Evolutionary conservation across 1,140 invertebrate species (phyloP), one percentile per base, ranked within the genome.

Genomic region (Triops cancriformis): DNA sequence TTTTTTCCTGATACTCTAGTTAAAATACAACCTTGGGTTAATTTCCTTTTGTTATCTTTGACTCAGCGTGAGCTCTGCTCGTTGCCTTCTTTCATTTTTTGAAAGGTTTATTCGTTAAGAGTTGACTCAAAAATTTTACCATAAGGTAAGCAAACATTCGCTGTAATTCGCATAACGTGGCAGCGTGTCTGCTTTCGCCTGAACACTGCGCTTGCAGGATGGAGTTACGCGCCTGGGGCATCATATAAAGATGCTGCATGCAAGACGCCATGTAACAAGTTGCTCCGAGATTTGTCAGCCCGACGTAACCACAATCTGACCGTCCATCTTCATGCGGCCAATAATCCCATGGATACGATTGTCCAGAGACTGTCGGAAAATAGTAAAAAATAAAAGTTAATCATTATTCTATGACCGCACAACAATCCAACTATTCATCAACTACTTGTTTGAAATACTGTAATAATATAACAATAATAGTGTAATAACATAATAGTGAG

Each of bases 221-320:
- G 0, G 94, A 92, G 41, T 91, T 88, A 76, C 96, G 86, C 0
- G 94, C 93, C 82, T 94, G 92, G 6, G 95, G 95, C 73, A 88
- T 86, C 87, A 88, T 88, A 79, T 85, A 88, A 37, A 98, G 84
- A 85, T 97, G 96, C 83, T 98, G 96, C 89, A 98, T 95, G 83
- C 94, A 97, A 26, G 95, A 95, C 3, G 96, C 96, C 94, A 98
- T 96, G 84, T 98, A 98, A 84, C 96, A 98, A 0, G 96, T 98
- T 14, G 96, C 96, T 26, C 96, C 96, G 6, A 98, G 85, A 85
- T 98, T 98, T 0, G 94, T 96, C 5, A 98, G 85, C 0, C 96
- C 96, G 0, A 97, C 95, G 85, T 96, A 97, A 6, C 95, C 96
- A 85, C 94, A 97, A 81, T 96, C 94, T 0, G 95, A 93, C 3